Conservation (phyloP, 1,140 invertebrate species). For the Leptoteleia sp. region DNA sequence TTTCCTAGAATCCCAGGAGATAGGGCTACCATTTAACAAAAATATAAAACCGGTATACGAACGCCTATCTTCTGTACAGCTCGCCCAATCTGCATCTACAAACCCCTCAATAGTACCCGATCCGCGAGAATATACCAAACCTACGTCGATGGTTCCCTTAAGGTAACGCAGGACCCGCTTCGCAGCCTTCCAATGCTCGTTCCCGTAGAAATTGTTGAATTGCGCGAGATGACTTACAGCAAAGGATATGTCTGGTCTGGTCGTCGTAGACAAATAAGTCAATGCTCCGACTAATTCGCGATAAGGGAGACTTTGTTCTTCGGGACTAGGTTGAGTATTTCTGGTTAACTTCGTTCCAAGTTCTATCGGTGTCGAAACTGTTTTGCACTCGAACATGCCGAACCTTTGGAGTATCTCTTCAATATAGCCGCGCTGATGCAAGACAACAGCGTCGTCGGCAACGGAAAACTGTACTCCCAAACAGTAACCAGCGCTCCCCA, state of each 20-base stretch:
- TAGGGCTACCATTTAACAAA: background rate
- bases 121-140: slow-evolving; percentile 22
- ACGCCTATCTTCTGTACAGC: slow-evolving; percentile 19
- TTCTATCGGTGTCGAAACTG: slow-evolving; percentile 29
- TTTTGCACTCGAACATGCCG: slow-evolving; percentile 36
- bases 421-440: slow-evolving; percentile 70
- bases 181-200: slow-evolving; percentile 48
- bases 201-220: background rate
- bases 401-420: slow-evolving; percentile 9
- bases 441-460: slow-evolving; percentile 56
- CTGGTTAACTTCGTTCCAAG: background rate
- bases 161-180: slow-evolving; percentile 64
- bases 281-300: background rate
- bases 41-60: slow-evolving; percentile 19
- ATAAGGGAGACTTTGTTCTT: background rate
- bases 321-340: background rate
- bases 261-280: background rate
- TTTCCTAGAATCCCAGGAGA: slow-evolving; percentile 18
- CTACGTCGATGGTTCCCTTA: slow-evolving; percentile 46
- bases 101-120: slow-evolving; percentile 31
- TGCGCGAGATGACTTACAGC: background rate
- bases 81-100: slow-evolving; percentile 68
- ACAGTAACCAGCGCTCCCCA: slow-evolving; percentile 64
- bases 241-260: background rate
- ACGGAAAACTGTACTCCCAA: slow-evolving; percentile 71